Conservation (phyloP, 35 echinoderm and acorn worm genomes). For the Nesometra sesokonis region DNA sequence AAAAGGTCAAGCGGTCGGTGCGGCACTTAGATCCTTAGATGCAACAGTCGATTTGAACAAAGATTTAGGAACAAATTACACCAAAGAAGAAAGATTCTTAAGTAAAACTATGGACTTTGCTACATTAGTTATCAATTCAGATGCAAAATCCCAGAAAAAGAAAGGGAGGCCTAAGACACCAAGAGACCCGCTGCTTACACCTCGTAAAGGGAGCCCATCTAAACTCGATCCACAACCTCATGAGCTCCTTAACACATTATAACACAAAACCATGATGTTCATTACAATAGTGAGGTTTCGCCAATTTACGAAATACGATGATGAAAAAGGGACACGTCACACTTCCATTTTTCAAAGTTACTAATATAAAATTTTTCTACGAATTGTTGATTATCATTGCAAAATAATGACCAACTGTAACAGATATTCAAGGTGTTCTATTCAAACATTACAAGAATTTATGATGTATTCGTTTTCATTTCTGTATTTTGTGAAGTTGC, state of each 20-base stretch:
- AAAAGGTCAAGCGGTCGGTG: conserved; percentile 45
- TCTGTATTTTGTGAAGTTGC: no score
- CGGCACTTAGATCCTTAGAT: conserved; percentile 66
- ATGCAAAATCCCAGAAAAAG: background rate
- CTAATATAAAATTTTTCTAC: no score
- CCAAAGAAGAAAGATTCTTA: conserved; percentile 63
- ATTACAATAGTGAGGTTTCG: no score
- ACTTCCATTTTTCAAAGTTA: no score
- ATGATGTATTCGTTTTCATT: no score
- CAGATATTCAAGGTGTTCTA: no score
- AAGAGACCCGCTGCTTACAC: background rate
- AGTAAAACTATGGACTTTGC: conserved; percentile 64
- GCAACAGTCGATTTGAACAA: conserved; percentile 63
- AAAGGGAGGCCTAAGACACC: background rate
- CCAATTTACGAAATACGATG: no score
- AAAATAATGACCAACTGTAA: no score
- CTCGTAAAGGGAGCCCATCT: background rate
- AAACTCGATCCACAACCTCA: background rate
- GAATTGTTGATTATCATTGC: no score
- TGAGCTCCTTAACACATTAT: background rate
- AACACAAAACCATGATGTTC: no score
- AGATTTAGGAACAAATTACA: conserved; percentile 33
- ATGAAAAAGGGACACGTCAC: no score
- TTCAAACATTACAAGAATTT: no score
- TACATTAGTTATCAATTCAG: background rate